Base-by-base conservation (phyloP, 2,888 invertebrate genomes). In the Cosmorhoe ocellata region DNA sequence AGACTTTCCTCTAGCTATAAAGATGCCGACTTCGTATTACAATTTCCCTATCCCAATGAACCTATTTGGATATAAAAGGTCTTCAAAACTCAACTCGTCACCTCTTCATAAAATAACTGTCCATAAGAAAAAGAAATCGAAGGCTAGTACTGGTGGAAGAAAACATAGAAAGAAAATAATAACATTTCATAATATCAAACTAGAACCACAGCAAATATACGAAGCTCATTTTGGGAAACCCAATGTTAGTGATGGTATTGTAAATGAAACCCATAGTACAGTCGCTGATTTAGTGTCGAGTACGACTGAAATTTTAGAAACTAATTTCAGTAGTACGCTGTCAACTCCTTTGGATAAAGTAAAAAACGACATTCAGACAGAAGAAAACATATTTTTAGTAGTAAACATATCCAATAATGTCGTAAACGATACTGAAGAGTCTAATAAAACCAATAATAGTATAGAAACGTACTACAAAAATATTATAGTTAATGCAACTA, bases 91-190 rank as follows among this genome's bases (percentile, higher is more conserved):
- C 27, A 74, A 76, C 34, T 61, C 72, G 11, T 32, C 63, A 3
- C 71, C 79, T 9, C 41, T 79, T 34, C 81, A 83, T 44, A 86
- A 84, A 71, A 71, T 82, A 56, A 76, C 76, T 30, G 74, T 85
- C 14, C 85, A 86, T 50, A 88, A 85, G 64, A 89, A 84, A 63
- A 90, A 85, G 66, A 89, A 85, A 63, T 58, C 74, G 1, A 78
- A 74, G 44, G 34, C 54, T 10, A 76, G 59, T 44, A 80, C 67
- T 56, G 76, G 57, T 49, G 80, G 68, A 46, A 89, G 84, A 62
- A 86, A 81, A 59, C 83, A 86, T 51, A 67, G 77, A 41, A 86
- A 81, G 57, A 89, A 86, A 55, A 55, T 81, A 22, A 71, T 83
- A 42, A 73, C 79, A 11, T 79, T 79, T 43, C 82, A 81, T 50